Conservation (phyloP, 2,113 vertebrate species). For the Mesembrinibis cayennensis region DNA sequence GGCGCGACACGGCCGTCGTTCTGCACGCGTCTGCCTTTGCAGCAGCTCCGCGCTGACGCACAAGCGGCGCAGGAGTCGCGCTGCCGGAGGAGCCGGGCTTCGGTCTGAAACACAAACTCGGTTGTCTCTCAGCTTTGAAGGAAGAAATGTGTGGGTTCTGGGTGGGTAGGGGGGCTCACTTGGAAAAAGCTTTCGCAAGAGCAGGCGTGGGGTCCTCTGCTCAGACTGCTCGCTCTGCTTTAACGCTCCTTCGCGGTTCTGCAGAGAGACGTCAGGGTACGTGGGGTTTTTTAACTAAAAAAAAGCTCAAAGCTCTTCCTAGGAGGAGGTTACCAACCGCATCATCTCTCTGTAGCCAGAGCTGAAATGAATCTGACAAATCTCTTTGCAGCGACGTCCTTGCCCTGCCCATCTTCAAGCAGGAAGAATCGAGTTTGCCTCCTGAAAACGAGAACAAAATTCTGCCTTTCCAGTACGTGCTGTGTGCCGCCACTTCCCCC, state of each 20-base stretch:
- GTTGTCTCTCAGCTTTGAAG: neutral
- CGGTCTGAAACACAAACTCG: too few relatives aligned
- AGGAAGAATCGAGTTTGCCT: conserved; percentile 94
- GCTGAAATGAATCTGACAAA: neutral
- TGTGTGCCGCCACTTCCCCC: conserved; percentile 95
- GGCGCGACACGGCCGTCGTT: accelerated
- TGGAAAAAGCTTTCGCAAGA: neutral
- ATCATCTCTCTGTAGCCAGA: neutral
- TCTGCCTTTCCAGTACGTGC: conserved; percentile 95
- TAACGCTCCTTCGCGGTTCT: too few relatives aligned
- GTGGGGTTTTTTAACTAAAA: neutral
- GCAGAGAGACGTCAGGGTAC: neutral
- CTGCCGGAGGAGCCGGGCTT: neutral
- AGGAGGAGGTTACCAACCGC: neutral
- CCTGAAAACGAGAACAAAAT: conserved; percentile 90
- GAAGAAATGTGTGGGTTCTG: neutral
- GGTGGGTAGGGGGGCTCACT: neutral
- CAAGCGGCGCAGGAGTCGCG: accelerated
- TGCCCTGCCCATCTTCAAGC: conserved; percentile 97
- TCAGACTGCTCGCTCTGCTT: neutral
- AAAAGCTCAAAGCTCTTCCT: neutral
- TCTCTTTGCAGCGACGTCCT: conserved; percentile 86
- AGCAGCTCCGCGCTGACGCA: neutral
- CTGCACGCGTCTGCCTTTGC: neutral
- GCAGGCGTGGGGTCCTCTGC: too few relatives aligned